A percentile compares a stretch with the other conserved stretches of the same genome.
Conservation (phyloP, 1,140 invertebrate genomes). For the Aplysia californica region DNA sequence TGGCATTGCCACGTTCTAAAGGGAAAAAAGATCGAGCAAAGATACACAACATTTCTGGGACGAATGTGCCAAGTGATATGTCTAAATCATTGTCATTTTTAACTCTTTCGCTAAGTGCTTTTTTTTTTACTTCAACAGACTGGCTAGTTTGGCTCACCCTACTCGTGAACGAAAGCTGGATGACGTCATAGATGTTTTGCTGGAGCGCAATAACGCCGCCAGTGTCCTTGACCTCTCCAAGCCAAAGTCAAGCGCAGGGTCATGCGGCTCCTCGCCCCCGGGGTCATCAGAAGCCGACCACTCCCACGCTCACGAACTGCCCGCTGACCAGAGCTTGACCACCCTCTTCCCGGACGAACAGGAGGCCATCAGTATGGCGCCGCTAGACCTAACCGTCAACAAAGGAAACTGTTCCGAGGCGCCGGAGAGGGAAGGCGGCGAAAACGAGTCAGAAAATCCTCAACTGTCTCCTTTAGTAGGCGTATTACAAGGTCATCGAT, state of each 20-base stretch:
- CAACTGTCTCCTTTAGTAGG: no score
- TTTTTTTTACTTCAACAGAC: not conserved
- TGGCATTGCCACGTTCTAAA: no score
- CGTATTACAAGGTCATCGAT: no score
- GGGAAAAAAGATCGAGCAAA: no score
- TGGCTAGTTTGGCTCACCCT: not conserved
- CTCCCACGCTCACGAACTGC: not conserved
- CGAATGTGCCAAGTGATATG: no score
- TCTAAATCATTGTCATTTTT: no score
- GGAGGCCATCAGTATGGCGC: not conserved
- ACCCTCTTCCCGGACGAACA: not conserved
- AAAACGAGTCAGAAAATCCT: no score
- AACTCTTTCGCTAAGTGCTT: no score
- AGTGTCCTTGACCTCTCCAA: constrained; percentile 16
- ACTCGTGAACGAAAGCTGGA: not conserved
- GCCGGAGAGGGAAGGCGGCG: no score
- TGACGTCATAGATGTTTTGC: not conserved
- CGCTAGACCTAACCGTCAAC: not conserved
- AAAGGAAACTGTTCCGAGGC: not conserved
- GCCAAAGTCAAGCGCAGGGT: not conserved
- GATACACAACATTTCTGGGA: no score
- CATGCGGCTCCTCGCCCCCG: not conserved
- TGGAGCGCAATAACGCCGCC: not conserved
- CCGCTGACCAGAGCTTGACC: not conserved
- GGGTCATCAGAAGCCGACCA: not conserved